Conservation (phyloP, 2,888 invertebrate genomes). For the Microplitis deprimator region DNA sequence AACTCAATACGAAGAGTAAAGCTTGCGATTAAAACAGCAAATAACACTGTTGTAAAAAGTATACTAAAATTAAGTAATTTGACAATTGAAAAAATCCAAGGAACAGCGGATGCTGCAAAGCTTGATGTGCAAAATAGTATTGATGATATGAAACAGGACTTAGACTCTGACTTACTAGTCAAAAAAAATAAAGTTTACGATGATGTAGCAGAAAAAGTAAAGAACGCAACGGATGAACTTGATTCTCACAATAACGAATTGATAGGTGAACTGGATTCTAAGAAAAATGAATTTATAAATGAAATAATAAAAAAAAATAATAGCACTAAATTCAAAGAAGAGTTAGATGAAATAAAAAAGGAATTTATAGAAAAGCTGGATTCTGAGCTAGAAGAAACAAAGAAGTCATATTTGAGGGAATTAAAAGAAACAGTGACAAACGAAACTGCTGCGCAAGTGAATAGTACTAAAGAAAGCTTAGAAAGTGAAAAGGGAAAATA, state of each 20-base stretch:
- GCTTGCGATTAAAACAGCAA: neutral
- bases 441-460: neutral
- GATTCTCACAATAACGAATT: neutral
- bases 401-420: neutral
- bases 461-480: neutral
- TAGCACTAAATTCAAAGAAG: neutral
- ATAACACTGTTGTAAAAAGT: neutral
- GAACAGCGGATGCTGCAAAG: neutral
- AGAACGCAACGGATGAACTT: neutral
- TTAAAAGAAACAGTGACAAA: neutral
- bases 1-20: neutral
- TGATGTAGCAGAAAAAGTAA: neutral
- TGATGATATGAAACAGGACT: neutral
- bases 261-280: neutral
- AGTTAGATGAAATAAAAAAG: neutral
- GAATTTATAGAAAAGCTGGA: neutral
- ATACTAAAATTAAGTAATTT: neutral
- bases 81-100: neutral
- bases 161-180: neutral
- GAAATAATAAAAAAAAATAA: neutral
- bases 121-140: neutral
- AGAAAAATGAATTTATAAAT: neutral
- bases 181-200: neutral
- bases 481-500: neutral
- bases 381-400: neutral